Base-by-base conservation (phyloP, 2,797 vertebrate species). In the Parauchenoglanis punctatus region DNA sequence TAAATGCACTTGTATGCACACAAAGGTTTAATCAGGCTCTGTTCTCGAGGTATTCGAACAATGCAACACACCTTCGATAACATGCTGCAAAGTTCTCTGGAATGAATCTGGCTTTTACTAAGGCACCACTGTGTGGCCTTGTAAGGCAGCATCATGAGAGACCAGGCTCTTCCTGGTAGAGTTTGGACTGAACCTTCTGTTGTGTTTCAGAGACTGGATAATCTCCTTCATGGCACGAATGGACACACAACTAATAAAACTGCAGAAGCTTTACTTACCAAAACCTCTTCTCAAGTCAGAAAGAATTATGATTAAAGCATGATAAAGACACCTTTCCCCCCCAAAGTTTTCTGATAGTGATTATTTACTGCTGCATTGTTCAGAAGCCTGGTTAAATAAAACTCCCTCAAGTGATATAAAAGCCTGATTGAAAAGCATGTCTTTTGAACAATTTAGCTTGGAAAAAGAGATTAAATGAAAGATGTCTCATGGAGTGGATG, bases 1-100 rank as follows among this genome's bases (percentile, higher is more conserved):
- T 72, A 44, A 84, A 72, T 13, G 31, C 49, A 54, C 31, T 25
- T 40, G 20, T 58, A 72, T 56, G 56, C 52, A 15, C 67, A 40
- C 2, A 49, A 44, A n/a, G 12, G 46, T 84, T 75, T 80, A 11
- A 61, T 80, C 78, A 80, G 12, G 28, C 58, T 75, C 44, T 73
- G 73, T 52, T 87, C 70, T 86, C n/a, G 7, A 80, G 75, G 83
- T 49, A 85, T 87, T 58, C 15, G 2, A 84, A 80, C 88, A 86
- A 44, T 86, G 81, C 86, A 83, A 68, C 80, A 83, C 86, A 83
- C 80, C 86, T 87, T 75, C 23, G 44, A 52, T 81, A 44, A 40
- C 80, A 84, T 44, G 40, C 56, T 15, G 67, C 67, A 8, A 4
- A 61, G 85, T 58, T 82, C 52, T 86, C 40, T n/a, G 85, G 25